phyloP scores from a whole-genome alignment of 92 coral and sea anemone genomes.

The Epizoanthus scotinus region DNA sequence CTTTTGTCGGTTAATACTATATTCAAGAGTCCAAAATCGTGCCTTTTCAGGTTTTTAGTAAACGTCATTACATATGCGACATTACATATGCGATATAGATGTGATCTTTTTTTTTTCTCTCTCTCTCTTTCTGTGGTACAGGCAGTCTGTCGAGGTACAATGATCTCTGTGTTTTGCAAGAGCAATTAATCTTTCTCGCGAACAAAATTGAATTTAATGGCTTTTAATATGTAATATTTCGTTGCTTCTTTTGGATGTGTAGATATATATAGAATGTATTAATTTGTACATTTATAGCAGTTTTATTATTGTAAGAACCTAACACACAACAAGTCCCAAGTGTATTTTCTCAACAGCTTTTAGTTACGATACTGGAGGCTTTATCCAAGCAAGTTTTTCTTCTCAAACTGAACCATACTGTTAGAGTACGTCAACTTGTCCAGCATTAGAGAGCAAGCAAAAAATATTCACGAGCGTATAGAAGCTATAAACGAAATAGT shows the following conservation, averaged over 20 bases:
- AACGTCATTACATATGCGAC: neutral
- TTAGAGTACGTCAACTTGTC: too few relatives aligned
- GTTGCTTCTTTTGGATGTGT: neutral
- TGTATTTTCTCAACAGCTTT: too few relatives aligned
- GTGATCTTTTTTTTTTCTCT: neutral
- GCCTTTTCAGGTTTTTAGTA: neutral
- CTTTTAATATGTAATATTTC: neutral
- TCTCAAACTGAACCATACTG: too few relatives aligned
- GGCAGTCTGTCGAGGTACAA: slow-evolving; percentile 15
- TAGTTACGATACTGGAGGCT: too few relatives aligned
- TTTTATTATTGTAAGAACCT: too few relatives aligned
- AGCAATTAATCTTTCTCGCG: slow-evolving; percentile 14
- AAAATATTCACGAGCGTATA: too few relatives aligned
- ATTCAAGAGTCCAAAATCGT: neutral
- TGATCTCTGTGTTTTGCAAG: slow-evolving; percentile 9
- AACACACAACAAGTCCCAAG: too few relatives aligned
- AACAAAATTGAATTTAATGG: neutral
- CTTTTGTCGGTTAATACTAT: neutral
- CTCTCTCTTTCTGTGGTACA: neutral
- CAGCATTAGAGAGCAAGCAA: too few relatives aligned
- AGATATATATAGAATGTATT: too few relatives aligned
- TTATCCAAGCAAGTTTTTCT: too few relatives aligned
- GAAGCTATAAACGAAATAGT: too few relatives aligned
- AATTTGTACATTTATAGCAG: too few relatives aligned
- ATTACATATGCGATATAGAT: neutral